Percentiles rank a stretch among this genome's conserved stretches.
Evolutionary conservation across 2,113 vertebrate species (phyloP).

Genomic region (Genyomyrus donnyi): DNA sequence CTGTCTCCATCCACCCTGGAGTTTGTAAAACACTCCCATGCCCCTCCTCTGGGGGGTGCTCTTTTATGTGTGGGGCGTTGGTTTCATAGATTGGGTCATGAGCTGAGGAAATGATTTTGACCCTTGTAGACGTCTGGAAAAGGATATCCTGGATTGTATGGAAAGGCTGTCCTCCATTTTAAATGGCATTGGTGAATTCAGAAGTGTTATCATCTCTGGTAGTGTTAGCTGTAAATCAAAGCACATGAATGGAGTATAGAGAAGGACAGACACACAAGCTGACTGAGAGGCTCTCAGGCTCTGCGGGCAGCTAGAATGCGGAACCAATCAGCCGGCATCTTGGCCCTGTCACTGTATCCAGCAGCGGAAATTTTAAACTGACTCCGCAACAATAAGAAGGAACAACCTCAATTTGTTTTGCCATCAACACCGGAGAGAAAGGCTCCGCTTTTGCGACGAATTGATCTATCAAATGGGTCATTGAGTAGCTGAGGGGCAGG

Average conservation of each 20-base stretch:
- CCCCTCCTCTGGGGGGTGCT: background rate
- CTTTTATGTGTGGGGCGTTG: background rate
- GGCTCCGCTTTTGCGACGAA: background rate
- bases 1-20: background rate
- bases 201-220: background rate
- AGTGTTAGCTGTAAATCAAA: background rate
- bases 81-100: background rate
- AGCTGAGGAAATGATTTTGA: background rate
- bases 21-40: background rate
- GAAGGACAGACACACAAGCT: background rate
- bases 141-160: background rate
- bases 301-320: background rate
- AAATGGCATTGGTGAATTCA: background rate
- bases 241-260: background rate
- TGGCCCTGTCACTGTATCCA: background rate
- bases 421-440: conserved; percentile 14
- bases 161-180: background rate
- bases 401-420: conserved; percentile 15
- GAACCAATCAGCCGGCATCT: conserved; percentile 2
- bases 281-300: background rate
- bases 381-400: conserved; percentile 11
- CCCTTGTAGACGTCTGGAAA: background rate
- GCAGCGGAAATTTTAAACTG: conserved; percentile 19
- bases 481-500: conserved; percentile 18
- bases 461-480: conserved; percentile 25